Conservation (phyloP, 2,113 vertebrate species). For the Noturus placidus region DNA sequence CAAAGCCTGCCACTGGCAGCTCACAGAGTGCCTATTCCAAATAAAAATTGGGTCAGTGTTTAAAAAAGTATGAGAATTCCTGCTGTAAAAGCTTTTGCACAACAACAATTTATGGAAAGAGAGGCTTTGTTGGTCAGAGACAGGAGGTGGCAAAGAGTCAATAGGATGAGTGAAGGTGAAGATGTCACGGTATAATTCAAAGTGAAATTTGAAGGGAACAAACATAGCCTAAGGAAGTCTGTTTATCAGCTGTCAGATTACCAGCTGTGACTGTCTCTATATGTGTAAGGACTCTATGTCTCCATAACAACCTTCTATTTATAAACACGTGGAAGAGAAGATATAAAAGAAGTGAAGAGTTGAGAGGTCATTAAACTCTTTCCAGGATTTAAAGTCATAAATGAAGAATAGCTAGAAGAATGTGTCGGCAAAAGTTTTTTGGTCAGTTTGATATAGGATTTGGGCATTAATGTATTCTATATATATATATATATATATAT, state of each 20-base stretch:
- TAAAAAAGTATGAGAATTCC: neutral
- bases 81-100: neutral
- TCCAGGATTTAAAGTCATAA: neutral
- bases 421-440: neutral
- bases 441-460: neutral
- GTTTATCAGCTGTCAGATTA: constrained; percentile 35
- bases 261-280: constrained; percentile 7
- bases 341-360: neutral
- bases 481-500: too few relatives aligned
- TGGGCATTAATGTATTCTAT: neutral
- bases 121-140: constrained; percentile 18
- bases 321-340: neutral
- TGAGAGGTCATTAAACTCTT: neutral
- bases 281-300: neutral
- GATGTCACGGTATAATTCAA: constrained; percentile 28
- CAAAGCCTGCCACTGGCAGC: neutral
- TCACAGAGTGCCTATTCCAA: neutral
- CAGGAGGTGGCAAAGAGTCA: neutral
- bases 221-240: neutral
- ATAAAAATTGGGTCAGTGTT: neutral
- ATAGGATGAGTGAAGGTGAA: constrained; percentile 25
- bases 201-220: neutral
- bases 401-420: neutral
- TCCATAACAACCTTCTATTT: constrained; percentile 12
- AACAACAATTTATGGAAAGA: neutral